Evolutionary conservation across 2,797 vertebrate species (phyloP), one percentile per base, ranked within the genome.

Genomic region (Bradypus variegatus): DNA sequence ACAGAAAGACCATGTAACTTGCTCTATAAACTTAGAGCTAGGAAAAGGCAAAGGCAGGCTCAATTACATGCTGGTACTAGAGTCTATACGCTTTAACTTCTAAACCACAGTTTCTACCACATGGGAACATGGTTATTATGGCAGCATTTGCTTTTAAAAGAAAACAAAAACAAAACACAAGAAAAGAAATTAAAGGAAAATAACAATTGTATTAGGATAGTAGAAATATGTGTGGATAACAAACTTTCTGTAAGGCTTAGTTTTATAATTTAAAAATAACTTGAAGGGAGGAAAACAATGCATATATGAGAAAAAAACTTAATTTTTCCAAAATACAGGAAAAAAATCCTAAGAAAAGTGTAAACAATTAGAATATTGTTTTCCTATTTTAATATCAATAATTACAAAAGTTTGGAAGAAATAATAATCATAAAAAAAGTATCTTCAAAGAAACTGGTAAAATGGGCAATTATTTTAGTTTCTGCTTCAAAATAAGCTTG

Each of bases 181-280:
- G n/a, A 36, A 73, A 64, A 75, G 13, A 84, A 67, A 72, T 21
- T 18, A n/a, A 60, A 86, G 48, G 77, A 75, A 79, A 93, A 83
- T 0, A 89, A 36, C 4, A 60, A 91, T 1, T 45, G 10, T 5
- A 10, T 50, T 50, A 58, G 53, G 25, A 25, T 2, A 55, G 38
- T 12, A 58, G 21, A 86, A 86, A 77, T 65, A 87, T 41, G 31
- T 77, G 12, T 70, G 31, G 65, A 60, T n/a, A 29, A 78, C 15
- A 65, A 29, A 48, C 25, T 19, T 81, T 53, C 80, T 60, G 29
- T 48, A 76, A 38, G 25, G 50, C 62, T 84, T 62, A 88, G 55
- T 38, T 64, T 70, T 70, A 41, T 18, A 73, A 86, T 67, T 19
- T 60, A 72, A 92, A 90, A 82, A 18, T 36, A 83, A 48, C 8